Base-by-base conservation (phyloP, 2,888 invertebrate genomes). In the Hanleya hanleyi region DNA sequence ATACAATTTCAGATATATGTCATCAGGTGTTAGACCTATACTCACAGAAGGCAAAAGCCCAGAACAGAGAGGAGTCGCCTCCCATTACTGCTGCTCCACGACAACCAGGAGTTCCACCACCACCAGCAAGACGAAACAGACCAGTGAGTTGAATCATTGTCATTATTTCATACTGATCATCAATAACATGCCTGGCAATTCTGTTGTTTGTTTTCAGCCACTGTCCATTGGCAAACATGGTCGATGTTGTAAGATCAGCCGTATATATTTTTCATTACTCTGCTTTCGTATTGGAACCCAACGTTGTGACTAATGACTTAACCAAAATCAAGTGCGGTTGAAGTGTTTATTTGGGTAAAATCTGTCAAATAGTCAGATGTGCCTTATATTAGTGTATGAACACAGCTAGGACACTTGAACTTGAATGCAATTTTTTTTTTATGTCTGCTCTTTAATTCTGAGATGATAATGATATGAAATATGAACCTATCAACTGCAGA, bases 41-140 rank as follows among this genome's bases (percentile, higher is more conserved):
- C 47, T 67, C 64, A 2, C 29, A 41, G 47, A 15, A 15, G n/a
- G 26, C 36, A n/a, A 38, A 67, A 6, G 12, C 67, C n/a, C 67
- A 67, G 41, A 67, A 67, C 26, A n/a, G 67, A 9, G 67, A 33
- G 36, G 67, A 67, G 12, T 67, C 67, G 22, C 67, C 67, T 29
- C 67, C 67, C 26, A 26, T 67, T 26, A 41, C 32, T 26, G 29
- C 15, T 15, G 9, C 26, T 7, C 12, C 22, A 64, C 7, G 7
- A 9, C 57, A 57, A 26, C 22, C 57, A 41, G 12, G 12, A 41
- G 12, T 18, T 18, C 47, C 47, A 15, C 47, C 47, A 41, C 47
- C 47, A 12, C 18, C 47, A 15, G 18, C 12, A 18, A 41, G 18
- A 41, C 47, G n/a, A n/a, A n/a, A n/a, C n/a, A n/a, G n/a, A 12